Percentiles rank a stretch among this genome's conserved stretches.
Evolutionary conservation across 2,797 vertebrate genomes (phyloP).

Genomic region (Smutsia gigantea): DNA sequence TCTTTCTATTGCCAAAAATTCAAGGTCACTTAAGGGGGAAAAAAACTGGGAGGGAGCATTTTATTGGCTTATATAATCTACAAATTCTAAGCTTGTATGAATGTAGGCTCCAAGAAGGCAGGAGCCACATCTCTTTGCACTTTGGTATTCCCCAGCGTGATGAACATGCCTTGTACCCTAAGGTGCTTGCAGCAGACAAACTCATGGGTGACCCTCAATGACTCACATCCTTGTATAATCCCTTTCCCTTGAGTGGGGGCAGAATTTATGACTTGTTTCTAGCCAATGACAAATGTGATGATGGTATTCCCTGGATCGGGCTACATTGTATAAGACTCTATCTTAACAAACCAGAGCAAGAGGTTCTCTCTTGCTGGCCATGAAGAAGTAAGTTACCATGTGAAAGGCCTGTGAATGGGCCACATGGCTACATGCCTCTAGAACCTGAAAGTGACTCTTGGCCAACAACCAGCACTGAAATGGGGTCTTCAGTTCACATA

Average conservation of each 20-base stretch:
- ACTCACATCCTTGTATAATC: neutral
- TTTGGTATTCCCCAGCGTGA: neutral
- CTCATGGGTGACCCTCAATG: neutral
- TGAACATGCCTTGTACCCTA: neutral
- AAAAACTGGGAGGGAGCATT: neutral
- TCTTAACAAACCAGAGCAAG: neutral
- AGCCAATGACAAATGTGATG: neutral
- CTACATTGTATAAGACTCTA: too few species aligned
- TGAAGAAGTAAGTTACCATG: neutral
- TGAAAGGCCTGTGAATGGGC: neutral
- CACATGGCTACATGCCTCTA: neutral
- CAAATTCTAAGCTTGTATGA: neutral
- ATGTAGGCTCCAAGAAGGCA: neutral
- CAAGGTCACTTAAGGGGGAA: neutral
- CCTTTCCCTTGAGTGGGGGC: neutral
- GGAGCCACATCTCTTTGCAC: neutral
- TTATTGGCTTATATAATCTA: neutral
- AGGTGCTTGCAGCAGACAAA: neutral
- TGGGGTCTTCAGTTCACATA: neutral
- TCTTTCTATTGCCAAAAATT: neutral
- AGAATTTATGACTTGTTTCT: neutral
- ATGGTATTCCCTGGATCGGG: neutral
- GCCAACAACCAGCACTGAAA: neutral
- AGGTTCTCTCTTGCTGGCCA: neutral
- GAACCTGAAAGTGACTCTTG: neutral